phyloP scores from a whole-genome alignment of 1,140 invertebrate genomes.

The Archegozetes longisetosus region DNA sequence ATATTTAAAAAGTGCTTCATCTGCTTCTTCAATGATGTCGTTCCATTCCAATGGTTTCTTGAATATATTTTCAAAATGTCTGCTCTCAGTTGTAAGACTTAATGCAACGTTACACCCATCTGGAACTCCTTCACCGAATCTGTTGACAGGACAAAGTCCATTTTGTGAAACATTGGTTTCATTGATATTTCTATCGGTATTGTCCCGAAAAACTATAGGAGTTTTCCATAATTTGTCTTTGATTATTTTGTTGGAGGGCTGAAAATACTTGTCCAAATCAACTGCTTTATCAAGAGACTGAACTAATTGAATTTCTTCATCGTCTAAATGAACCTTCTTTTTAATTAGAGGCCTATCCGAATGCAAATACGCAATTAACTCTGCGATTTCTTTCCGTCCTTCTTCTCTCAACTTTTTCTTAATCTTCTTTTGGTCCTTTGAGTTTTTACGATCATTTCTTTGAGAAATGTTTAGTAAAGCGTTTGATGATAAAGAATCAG shows the following conservation, averaged over 20 bases:
- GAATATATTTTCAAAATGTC: background rate
- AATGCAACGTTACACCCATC: slow-evolving; percentile 8
- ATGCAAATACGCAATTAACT: slow-evolving; percentile 1
- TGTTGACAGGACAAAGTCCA: background rate
- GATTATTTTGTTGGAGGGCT: background rate
- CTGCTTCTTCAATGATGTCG: background rate
- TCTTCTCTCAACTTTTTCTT: background rate
- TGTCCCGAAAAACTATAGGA: background rate
- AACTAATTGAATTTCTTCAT: background rate
- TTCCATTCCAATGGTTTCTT: background rate
- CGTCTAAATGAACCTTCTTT: slow-evolving; percentile 3
- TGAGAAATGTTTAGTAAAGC: background rate
- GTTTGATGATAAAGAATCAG: background rate
- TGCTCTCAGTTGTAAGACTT: background rate
- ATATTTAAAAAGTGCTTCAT: slow-evolving; percentile 6
- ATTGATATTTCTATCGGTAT: background rate
- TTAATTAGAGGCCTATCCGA: slow-evolving; percentile 4
- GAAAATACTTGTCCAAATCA: slow-evolving; percentile 8
- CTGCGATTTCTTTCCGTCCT: background rate
- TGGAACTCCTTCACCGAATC: slow-evolving; percentile 7
- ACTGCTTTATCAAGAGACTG: background rate
- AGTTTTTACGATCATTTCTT: background rate
- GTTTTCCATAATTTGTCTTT: slow-evolving; percentile 13
- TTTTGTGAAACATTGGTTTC: background rate
- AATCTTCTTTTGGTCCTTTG: background rate